Conservation (phyloP, 2,797 vertebrate genomes). For the Megaceryle alcyon region DNA sequence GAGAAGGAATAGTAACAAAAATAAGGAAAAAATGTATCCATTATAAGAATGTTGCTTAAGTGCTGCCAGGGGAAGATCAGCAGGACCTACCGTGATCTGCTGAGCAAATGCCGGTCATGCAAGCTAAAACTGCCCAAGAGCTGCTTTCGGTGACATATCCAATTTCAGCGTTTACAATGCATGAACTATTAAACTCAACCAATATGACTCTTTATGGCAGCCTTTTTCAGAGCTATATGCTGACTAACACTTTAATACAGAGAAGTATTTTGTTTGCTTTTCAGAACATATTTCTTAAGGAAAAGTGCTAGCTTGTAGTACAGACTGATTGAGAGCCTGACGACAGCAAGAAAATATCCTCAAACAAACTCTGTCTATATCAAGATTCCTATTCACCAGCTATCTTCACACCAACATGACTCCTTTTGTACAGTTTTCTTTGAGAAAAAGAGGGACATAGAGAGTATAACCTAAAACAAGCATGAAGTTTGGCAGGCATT, state of each 20-base stretch:
- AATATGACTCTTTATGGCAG: constrained; percentile 9
- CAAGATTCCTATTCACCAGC: neutral
- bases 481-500: neutral
- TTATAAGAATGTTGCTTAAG: constrained; percentile 21
- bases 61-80: constrained; percentile 41
- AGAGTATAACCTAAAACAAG: neutral
- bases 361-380: neutral
- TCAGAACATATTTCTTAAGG: neutral
- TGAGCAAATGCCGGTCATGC: constrained; percentile 40
- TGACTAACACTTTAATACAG: constrained; percentile 28
- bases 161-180: constrained; percentile 58
- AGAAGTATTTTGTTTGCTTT: constrained; percentile 24
- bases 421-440: neutral
- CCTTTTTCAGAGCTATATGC: constrained; percentile 4
- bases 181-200: constrained; percentile 52
- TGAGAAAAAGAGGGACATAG: neutral
- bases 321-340: neutral
- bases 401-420: neutral
- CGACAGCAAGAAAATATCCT: neutral
- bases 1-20: neutral
- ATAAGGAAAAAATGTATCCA: neutral
- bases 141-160: constrained; percentile 54
- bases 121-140: constrained; percentile 54
- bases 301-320: neutral
- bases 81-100: constrained; percentile 11